phyloP scores from a whole-genome alignment of 2,797 vertebrate genomes.

The Carcharodon carcharias region DNA sequence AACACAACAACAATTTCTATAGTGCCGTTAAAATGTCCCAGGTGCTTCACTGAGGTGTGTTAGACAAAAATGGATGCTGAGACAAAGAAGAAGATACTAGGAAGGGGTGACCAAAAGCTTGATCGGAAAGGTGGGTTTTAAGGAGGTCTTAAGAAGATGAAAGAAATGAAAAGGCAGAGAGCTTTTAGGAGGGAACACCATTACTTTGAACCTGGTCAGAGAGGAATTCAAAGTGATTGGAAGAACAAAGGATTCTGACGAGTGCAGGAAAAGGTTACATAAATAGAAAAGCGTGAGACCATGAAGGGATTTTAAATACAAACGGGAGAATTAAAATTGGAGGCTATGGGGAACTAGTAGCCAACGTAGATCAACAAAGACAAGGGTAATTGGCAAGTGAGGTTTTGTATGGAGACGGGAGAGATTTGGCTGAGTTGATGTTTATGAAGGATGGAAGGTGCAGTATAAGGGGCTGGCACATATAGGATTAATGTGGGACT shows the following conservation, averaged over 20 bases:
- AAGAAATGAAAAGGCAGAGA: background rate
- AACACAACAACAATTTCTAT: background rate
- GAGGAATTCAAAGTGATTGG: background rate
- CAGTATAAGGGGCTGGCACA: too few relatives aligned
- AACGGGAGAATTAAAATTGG: background rate
- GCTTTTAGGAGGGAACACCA: background rate
- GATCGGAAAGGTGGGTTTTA: background rate
- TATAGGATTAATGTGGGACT: too few relatives aligned
- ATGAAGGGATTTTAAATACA: background rate
- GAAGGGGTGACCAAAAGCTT: background rate
- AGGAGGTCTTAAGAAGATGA: background rate
- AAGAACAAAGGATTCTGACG: background rate
- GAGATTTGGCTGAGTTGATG: background rate
- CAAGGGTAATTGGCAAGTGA: background rate
- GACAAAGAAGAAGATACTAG: background rate
- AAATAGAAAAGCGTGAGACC: background rate
- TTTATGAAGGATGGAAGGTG: background rate
- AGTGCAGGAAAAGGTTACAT: background rate
- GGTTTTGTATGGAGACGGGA: background rate
- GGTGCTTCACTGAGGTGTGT: background rate
- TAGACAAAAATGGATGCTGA: too few relatives aligned
- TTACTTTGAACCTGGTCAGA: background rate
- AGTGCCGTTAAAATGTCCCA: background rate
- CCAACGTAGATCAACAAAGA: background rate
- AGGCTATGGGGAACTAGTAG: background rate